phyloP scores from a whole-genome alignment of 2,113 vertebrate genomes.

The Synchiropus splendidus region DNA sequence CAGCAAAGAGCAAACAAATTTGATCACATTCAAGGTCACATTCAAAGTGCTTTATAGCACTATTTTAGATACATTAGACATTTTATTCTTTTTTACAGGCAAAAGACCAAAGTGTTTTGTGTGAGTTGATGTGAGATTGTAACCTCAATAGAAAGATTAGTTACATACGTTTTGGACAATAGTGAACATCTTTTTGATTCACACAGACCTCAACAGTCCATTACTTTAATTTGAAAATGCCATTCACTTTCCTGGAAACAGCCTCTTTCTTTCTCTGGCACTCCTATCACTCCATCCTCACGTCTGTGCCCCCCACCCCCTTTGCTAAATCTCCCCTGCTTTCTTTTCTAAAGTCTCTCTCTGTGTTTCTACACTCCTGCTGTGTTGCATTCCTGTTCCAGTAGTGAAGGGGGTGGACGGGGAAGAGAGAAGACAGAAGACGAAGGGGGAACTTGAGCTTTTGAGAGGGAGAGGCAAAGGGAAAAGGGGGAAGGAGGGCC shows the following conservation, averaged over 20 bases:
- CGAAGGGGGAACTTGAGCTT: slow-evolving; percentile 62
- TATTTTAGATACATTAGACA: too few relatives aligned
- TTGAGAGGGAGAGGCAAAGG: slow-evolving; percentile 33
- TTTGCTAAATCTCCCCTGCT: slow-evolving; percentile 29
- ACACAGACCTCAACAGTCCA: too few relatives aligned
- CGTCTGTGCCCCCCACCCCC: slow-evolving; percentile 26
- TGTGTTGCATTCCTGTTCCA: slow-evolving; percentile 69
- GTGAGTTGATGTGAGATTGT: too few relatives aligned
- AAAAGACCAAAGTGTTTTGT: too few relatives aligned
- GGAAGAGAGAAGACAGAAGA: slow-evolving; percentile 46
- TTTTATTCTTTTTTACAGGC: too few relatives aligned
- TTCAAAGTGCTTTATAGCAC: too few relatives aligned
- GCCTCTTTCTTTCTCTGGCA: slow-evolving; percentile 6
- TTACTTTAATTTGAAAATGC: too few relatives aligned
- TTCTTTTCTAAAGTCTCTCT: slow-evolving; percentile 43
- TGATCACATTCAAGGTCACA: too few relatives aligned
- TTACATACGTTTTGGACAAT: too few relatives aligned
- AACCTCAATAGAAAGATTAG: too few relatives aligned
- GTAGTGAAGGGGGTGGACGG: slow-evolving; percentile 59
- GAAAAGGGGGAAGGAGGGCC: slow-evolving; percentile 55
- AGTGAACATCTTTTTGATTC: too few relatives aligned
- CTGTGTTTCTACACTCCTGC: slow-evolving; percentile 60
- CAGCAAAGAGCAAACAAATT: not conserved
- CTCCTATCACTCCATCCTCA: not conserved
- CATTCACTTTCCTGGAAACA: too few relatives aligned